Base-by-base conservation (phyloP, 2,888 invertebrate species). In the Acholoe squamosa region DNA sequence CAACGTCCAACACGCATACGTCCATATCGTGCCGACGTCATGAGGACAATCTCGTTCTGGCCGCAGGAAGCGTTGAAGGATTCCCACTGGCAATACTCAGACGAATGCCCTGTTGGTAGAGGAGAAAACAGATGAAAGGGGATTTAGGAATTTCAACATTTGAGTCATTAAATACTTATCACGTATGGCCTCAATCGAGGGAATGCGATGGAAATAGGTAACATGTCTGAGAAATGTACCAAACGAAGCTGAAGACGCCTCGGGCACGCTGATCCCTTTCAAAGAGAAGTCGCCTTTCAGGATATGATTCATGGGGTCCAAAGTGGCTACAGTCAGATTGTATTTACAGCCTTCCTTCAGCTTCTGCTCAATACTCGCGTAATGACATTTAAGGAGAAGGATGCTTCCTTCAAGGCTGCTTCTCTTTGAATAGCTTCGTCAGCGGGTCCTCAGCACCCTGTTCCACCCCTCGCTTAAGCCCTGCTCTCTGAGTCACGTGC, bases 21-120 rank as follows among this genome's bases (percentile, higher is more conserved):
- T 31, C 89, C 89, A 34, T 89, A 89, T 3, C 56, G 61, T n/a
- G 89, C 89, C 28, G 54, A 56, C 34, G 56, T 67, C 43, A 89
- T 89, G 28, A 89, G 31, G 28, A 89, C 67, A 33, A 89, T 61
- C 89, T 89, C 89, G 67, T 89, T 67, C 56, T 89, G 56, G 56
- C 67, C 56, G 34, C 89, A 89, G 43, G 61, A 34, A 31, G 61
- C 89, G 31, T 89, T 67, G 67, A 89, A 89, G 61, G 89, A 61
- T 14, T 89, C 89, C 89, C 56, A 56, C 34, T 61, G 67, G 34
- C 89, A 89, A 34, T 89, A 89, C 34, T 89, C 89, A 19, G 80
- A 80, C 34, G 80, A 80, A 34, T 80, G 80, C 5, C 80, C 80
- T 80, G 80, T 43, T 16, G 5, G 80, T 12, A n/a, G 43, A 80